phyloP scores from a whole-genome alignment of 2,797 vertebrate species.

The Bucorvus abyssinicus region DNA sequence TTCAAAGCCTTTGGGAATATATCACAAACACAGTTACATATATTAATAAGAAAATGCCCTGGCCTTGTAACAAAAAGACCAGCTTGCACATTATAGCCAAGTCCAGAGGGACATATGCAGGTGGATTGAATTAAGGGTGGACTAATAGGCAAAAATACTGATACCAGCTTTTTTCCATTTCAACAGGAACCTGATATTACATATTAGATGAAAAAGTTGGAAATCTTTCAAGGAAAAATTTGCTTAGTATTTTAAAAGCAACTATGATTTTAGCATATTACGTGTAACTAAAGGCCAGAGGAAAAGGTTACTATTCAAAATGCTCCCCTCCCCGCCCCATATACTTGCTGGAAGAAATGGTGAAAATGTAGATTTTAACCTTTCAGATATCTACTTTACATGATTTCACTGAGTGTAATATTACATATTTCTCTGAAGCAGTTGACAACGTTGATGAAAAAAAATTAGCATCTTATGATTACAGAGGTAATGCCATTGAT shows the following conservation, averaged over 20 bases:
- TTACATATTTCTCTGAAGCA: not conserved
- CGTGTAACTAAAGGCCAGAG: constrained; percentile 37
- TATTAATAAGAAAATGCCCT: constrained; percentile 20
- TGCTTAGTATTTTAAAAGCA: constrained; percentile 44
- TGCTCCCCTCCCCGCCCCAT: too few relatives aligned
- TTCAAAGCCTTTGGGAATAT: constrained; percentile 20
- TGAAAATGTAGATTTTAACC: constrained; percentile 56
- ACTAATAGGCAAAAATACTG: constrained; percentile 43
- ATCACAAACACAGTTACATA: constrained; percentile 1
- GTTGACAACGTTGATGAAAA: constrained; percentile 7
- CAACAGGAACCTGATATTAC: not conserved
- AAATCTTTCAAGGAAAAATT: constrained; percentile 49
- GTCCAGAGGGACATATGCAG: constrained; percentile 3
- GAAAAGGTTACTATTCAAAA: constrained; percentile 45
- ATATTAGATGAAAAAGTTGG: constrained; percentile 14
- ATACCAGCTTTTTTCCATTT: constrained; percentile 35
- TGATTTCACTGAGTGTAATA: not conserved
- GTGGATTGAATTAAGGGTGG: constrained; percentile 19
- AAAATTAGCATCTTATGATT: not conserved
- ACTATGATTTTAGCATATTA: constrained; percentile 26
- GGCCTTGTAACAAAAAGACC: constrained; percentile 7
- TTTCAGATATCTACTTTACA: constrained; percentile 17
- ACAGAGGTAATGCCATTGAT: not conserved
- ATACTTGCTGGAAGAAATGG: not conserved
- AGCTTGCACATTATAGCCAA: constrained; percentile 29